Conservation (phyloP, 2,797 vertebrate species). For the Smutsia temminckii region DNA sequence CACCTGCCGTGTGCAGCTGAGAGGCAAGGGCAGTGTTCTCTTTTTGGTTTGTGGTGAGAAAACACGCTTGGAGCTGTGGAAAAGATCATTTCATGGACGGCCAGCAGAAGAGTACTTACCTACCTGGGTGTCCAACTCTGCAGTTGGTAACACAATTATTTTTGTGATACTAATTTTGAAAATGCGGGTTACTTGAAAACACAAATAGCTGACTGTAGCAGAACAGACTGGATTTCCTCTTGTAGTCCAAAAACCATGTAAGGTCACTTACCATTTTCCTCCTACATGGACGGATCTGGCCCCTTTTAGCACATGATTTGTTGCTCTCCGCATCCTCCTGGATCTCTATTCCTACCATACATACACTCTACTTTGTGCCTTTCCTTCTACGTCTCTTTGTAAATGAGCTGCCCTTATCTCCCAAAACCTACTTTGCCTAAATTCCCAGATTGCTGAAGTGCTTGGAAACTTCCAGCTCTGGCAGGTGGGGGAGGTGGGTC, state of each 20-base stretch:
- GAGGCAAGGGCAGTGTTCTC: neutral
- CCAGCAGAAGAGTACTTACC: neutral
- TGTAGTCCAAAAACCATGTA: accelerated
- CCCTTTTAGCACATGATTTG: accelerated
- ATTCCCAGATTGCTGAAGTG: neutral
- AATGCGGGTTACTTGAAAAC: neutral
- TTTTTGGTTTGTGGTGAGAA: neutral
- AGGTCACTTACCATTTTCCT: neutral
- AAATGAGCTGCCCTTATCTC: neutral
- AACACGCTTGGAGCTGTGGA: neutral
- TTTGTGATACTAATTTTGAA: neutral
- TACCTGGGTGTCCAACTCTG: neutral
- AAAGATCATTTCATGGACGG: neutral
- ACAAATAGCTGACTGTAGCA: neutral
- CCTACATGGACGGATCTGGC: neutral
- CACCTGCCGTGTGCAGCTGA: accelerated
- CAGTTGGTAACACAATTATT: neutral
- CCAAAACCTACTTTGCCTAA: neutral
- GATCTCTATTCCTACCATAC: accelerated
- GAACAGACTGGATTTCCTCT: neutral
- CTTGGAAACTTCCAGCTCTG: neutral
- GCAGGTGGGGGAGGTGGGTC: accelerated
- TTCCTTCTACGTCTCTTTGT: neutral
- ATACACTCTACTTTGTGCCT: neutral
- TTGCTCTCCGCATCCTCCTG: accelerated